Percentiles rank a stretch among this genome's conserved stretches.
Evolutionary conservation across 2,113 vertebrate species (phyloP).

Genomic region (Halcyon malimbica): DNA sequence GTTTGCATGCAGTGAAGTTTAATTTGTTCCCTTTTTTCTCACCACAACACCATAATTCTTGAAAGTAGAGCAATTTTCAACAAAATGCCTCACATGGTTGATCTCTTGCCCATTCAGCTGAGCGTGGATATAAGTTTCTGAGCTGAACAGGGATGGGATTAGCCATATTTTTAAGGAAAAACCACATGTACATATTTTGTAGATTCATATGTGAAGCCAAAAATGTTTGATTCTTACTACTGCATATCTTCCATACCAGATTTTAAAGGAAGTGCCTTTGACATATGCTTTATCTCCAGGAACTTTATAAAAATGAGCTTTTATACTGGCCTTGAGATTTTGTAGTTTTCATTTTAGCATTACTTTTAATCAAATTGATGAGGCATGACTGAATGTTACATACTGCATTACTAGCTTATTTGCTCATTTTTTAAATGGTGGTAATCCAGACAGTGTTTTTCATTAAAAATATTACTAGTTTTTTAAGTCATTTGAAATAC

Average conservation of each 20-base stretch:
- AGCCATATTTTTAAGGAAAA: neutral
- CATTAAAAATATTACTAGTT: neutral
- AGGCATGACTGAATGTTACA: neutral
- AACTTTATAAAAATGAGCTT: neutral
- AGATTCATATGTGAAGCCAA: neutral
- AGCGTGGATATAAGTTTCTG: neutral
- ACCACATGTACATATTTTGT: neutral
- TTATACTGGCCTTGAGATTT: neutral
- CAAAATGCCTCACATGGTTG: neutral
- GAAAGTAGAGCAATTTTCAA: neutral
- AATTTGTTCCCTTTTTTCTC: neutral
- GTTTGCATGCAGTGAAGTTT: neutral
- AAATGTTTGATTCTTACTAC: neutral
- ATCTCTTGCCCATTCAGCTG: neutral
- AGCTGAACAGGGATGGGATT: neutral
- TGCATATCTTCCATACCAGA: neutral
- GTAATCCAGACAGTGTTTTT: neutral
- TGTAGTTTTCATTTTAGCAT: neutral
- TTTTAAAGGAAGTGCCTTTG: neutral
- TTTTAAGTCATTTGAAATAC: neutral
- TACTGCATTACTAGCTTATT: neutral
- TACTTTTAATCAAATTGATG: slow-evolving; percentile 17
- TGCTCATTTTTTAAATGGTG: neutral
- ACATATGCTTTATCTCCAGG: neutral
- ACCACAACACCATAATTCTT: neutral